Base-by-base conservation (phyloP, 2,888 invertebrate species). In the Epicampocera succincta region DNA sequence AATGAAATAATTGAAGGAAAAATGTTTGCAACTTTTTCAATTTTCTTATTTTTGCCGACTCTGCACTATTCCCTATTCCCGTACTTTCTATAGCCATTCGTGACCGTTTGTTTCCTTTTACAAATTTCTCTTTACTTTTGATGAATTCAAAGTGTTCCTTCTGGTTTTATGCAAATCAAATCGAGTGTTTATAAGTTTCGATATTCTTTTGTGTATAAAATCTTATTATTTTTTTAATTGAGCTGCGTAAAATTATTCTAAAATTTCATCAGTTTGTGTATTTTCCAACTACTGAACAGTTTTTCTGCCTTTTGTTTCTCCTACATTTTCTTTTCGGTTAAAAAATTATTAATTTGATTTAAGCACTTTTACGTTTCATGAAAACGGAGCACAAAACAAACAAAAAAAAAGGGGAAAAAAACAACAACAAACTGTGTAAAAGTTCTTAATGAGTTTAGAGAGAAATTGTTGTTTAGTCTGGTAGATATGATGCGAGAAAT, bases 101-200 rank as follows among this genome's bases (percentile, higher is more conserved):
- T 2, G 1, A 9, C 0, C 12, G 1, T 42, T 44, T 52, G 33
- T 11, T 33, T 8, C 6, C n/a, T 5, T 3, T 25, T 1, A 29
- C 29, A 25, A 6, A n/a, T 4, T n/a, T 13, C 46, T 25, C 12
- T 9, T 40, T 48, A 8, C 25, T 12, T 48, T 52, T 29, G n/a
- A 54, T 46, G 38, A 13, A 42, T 13, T 56, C 48, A 17, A 15
- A 8, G 9, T 42, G 42, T 5, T 33, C 8, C 29, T 63, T 12
- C 17, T 58, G 65, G 12, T 42, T 56, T 74, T 66, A 72, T 80
- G 75, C 60, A 80, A 80, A 72, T 76, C 52, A 65, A 65, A 68
- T 76, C 33, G 52, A 66, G 71, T 65, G 56, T 65, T 71, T 21
- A 78, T 65, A 76, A 72, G 40, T 66, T 58, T 40, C 33, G 19